phyloP scores from a whole-genome alignment of 2,113 vertebrate species.

The Xiphophorus hellerii region DNA sequence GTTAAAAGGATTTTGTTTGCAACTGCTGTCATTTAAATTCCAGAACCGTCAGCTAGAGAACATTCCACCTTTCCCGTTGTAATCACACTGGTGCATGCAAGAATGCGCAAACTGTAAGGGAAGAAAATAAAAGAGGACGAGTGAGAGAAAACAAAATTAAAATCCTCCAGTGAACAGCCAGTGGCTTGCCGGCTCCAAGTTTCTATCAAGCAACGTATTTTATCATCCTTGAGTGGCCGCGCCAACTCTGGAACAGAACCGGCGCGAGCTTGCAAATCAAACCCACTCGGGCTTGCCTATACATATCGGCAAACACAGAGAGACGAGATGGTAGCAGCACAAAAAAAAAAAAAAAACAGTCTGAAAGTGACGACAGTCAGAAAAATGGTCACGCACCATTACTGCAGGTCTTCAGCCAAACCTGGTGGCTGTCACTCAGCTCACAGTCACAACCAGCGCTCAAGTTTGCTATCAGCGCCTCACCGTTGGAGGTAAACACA shows the following conservation, averaged over 20 bases:
- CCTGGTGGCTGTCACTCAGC: slow-evolving; percentile 46
- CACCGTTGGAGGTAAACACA: slow-evolving; percentile 18
- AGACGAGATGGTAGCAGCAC: slow-evolving; percentile 23
- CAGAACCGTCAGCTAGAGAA: slow-evolving; percentile 19
- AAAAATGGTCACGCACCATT: slow-evolving; percentile 47
- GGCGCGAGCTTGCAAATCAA: slow-evolving; percentile 66
- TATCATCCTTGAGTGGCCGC: slow-evolving; percentile 70
- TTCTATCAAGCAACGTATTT: slow-evolving; percentile 58
- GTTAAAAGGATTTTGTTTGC: slow-evolving; percentile 9
- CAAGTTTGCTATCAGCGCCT: slow-evolving; percentile 30
- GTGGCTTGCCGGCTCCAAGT: slow-evolving; percentile 50
- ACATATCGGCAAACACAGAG: slow-evolving; percentile 33
- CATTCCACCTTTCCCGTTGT: slow-evolving; percentile 27
- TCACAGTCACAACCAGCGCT: slow-evolving; percentile 23
- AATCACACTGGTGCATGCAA: slow-evolving; percentile 57
- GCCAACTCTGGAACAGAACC: slow-evolving; percentile 49
- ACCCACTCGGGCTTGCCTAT: slow-evolving; percentile 21
- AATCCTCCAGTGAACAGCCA: slow-evolving; percentile 68
- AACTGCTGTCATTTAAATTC: slow-evolving; percentile 22
- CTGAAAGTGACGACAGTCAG: slow-evolving; percentile 26
- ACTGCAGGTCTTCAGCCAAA: slow-evolving; percentile 38
- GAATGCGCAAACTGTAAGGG: slow-evolving; percentile 52
- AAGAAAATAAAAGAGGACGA: slow-evolving; percentile 34
- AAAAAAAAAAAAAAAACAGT: slow-evolving; percentile 15
- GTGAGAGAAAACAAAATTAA: slow-evolving; percentile 63